These are phyloP conservation scores for Okamejei kenojei DNA, from an alignment of 2,797 vertebrate genomes.

Conservation along the genomic window DNA sequence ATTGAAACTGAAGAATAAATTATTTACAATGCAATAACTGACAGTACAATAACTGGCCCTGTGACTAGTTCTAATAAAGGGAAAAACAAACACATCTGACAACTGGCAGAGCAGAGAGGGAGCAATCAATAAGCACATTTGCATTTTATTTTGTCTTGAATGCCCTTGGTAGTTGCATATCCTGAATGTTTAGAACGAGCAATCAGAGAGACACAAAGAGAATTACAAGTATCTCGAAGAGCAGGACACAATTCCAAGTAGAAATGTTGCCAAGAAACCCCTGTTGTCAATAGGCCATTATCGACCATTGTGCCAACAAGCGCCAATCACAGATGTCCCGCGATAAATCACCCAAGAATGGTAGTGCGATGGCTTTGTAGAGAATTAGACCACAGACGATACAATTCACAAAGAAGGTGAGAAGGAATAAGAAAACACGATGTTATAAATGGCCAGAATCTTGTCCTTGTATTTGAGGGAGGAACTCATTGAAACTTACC, in stretches of 20 bases:
- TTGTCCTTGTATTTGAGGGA: background rate
- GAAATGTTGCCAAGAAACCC: background rate
- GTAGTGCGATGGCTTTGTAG: background rate
- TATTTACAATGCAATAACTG: background rate
- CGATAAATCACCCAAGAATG: background rate
- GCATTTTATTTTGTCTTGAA: conserved; percentile 2
- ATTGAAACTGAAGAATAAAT: background rate
- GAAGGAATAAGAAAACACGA: background rate
- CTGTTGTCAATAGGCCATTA: background rate
- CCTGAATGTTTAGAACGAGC: background rate
- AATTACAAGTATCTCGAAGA: background rate
- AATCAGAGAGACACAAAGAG: background rate
- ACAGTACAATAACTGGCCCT: background rate
- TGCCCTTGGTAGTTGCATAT: background rate
- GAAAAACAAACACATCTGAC: background rate
- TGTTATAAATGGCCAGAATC: background rate
- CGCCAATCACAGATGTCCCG: background rate
- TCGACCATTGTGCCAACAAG: too few species aligned
- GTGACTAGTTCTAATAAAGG: background rate
- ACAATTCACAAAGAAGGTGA: background rate
- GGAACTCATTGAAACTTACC: too few species aligned
- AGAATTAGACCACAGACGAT: background rate
- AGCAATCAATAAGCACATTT: conserved; percentile 7
- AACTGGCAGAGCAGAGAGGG: background rate
- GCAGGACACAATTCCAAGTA: background rate